phyloP scores from a whole-genome alignment of 2,113 vertebrate genomes.

The Nothoprocta pentlandii region DNA sequence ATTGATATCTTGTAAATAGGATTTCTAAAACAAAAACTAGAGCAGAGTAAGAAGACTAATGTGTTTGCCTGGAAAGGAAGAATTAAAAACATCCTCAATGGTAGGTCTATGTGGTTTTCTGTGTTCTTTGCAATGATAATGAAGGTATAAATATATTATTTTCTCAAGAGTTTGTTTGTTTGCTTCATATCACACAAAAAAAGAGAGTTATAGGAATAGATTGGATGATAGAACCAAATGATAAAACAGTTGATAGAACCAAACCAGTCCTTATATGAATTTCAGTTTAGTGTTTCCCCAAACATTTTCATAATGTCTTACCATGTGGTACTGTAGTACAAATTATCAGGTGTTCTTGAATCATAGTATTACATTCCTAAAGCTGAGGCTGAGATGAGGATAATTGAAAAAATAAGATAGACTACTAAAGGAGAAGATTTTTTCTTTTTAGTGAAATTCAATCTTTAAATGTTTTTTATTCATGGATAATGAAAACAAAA shows the following conservation, averaged over 20 bases:
- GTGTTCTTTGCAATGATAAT: not conserved
- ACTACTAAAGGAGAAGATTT: not conserved
- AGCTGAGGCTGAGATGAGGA: not conserved
- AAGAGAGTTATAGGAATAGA: not conserved
- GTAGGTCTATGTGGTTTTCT: not conserved
- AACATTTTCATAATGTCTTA: not conserved
- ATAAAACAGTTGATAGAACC: not conserved
- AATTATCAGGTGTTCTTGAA: not conserved
- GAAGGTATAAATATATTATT: not conserved
- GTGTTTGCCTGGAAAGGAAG: not conserved
- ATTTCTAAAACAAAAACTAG: constrained; percentile 6
- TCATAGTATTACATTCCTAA: not conserved
- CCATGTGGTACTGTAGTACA: not conserved
- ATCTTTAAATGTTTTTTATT: not conserved
- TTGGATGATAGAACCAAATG: not conserved
- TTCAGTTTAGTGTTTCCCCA: not conserved
- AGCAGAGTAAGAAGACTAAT: not conserved
- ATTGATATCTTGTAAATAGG: not conserved
- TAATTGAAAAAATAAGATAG: not conserved
- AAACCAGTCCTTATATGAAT: not conserved
- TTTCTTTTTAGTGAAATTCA: not conserved
- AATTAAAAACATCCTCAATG: not conserved
- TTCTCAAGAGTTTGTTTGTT: not conserved
- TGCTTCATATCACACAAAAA: not conserved
- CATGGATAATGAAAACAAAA: not conserved